Base-by-base conservation (phyloP, 2,797 vertebrate genomes). In the Thaleichthys pacificus region DNA sequence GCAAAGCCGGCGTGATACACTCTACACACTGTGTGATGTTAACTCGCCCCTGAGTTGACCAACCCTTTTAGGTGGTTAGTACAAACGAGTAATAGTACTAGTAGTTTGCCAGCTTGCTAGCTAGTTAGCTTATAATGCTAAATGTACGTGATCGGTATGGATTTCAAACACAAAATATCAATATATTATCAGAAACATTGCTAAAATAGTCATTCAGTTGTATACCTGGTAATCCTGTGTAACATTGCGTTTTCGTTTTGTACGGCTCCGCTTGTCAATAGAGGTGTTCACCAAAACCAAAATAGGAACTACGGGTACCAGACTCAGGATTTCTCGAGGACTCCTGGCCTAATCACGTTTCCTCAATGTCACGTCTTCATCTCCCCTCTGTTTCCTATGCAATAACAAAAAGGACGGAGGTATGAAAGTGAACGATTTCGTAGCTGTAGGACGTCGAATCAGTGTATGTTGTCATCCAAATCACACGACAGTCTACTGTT, bases 251-350 rank as follows among this genome's bases (percentile, higher is more conserved):
- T 21, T 7, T 68, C 21, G 49, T 51, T 49, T 19, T 42, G 26
- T 17, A 21, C 3, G 4, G 32, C n/a, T 32, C 30, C 21, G 49
- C 51, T 19, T 30, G 12, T 1, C 14, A 24, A 64, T 47, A 65
- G 11, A 1, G 22, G 5, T 3, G 9, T 26, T 42, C 0, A 17
- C 17, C 32, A 35, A 21, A 5, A 47, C 12, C 15, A 2, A 24
- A 3, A 21, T 35, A 58, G 56, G n/a, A 68, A 51, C 65, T 42
- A 72, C 78, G 58, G 72, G 9, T 67, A 71, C 42, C 47, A 67
- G 38, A 71, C 72, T 70, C 80, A 88, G 91, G 90, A 92, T 88
- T 91, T 0, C 68, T 65, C 77, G 64, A 71, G 90, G 90, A 87
- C 83, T 72, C 72, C 73, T 38, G 90, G 91, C 91, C 91, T 91